Base-by-base conservation (phyloP, 53 echinoderm and acorn worm genomes). In the Patiria pectinifera region DNA sequence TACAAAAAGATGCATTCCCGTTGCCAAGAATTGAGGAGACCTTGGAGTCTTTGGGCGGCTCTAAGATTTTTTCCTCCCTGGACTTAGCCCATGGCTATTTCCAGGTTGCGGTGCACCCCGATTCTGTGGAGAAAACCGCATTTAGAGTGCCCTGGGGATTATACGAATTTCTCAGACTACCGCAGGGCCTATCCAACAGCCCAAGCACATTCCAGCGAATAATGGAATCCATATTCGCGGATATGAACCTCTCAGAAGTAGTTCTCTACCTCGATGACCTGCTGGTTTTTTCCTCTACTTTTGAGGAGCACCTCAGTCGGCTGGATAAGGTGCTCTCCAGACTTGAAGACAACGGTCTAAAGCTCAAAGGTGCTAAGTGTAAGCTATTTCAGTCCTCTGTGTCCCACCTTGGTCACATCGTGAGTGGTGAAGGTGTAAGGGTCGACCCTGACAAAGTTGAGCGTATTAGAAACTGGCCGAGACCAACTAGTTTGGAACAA, bases 1-100 rank as follows among this genome's bases (percentile, higher is more conserved):
- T 63, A 3, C 4, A 59, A 23, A 92, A 71, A 48, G 94, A 94
- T 24, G 92, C 92, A 3, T 95, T 93, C 35, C 95, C 95, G 35
- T 59, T 95, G 0, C 95, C 95, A 0, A 83, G 95, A 25, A 94
- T 95, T n/a, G 95, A 95, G 21, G 95, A 95, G 53, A 89, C 92
- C 7, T 47, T 95, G 44, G 92, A 94, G 35, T 92, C 85, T 4
- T 59, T 93, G 69, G 62, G 83, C 47, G 95, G 95, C 16, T 84
- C 95, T 1, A 59, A n/a, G 4, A 83, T 62, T 46, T 95, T 95
- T 24, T 86, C 95, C 4, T 82, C 93, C 3, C 60, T 95, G 3
- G 95, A 95, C 81, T 71, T 95, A 6, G 82, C 95, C 0, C 91
- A 93, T 24, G 93, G 95, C 4, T 95, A 91, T 80, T 95, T 94